Evolutionary conservation across 2,797 vertebrate genomes (phyloP).

Genomic region (Arvicola amphibius): DNA sequence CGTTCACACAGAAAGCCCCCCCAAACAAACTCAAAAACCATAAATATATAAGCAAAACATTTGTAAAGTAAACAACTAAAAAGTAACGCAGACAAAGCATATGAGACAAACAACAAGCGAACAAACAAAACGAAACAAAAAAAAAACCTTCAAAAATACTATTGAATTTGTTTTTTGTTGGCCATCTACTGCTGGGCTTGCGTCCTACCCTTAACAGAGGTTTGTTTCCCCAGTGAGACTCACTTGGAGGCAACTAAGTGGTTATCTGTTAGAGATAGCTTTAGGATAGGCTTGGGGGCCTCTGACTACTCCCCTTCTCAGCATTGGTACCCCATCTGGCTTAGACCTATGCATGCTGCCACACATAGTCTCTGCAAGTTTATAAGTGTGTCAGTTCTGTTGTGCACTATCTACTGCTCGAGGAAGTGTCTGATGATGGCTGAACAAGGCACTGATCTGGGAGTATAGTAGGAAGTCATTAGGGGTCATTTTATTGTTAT

Average conservation of each 20-base stretch:
- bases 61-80: neutral
- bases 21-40: neutral
- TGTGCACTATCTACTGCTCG: neutral
- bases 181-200: neutral
- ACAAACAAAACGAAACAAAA: neutral
- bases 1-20: neutral
- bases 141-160: neutral
- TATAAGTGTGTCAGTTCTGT: neutral
- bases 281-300: neutral
- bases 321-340: neutral
- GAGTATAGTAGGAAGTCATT: neutral
- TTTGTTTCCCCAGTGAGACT: neutral
- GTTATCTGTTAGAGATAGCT: neutral
- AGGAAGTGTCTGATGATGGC: neutral
- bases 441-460: no score
- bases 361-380: neutral
- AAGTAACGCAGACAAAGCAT: neutral
- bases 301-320: neutral
- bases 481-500: neutral
- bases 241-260: neutral
- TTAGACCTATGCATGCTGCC: neutral
- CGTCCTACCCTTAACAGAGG: neutral
- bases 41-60: neutral
- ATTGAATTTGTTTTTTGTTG: no score
- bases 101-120: neutral